A percentile compares a stretch with the other conserved stretches of the same genome.
Conservation (phyloP, 2,113 vertebrate genomes). For the Polypterus bichir region DNA sequence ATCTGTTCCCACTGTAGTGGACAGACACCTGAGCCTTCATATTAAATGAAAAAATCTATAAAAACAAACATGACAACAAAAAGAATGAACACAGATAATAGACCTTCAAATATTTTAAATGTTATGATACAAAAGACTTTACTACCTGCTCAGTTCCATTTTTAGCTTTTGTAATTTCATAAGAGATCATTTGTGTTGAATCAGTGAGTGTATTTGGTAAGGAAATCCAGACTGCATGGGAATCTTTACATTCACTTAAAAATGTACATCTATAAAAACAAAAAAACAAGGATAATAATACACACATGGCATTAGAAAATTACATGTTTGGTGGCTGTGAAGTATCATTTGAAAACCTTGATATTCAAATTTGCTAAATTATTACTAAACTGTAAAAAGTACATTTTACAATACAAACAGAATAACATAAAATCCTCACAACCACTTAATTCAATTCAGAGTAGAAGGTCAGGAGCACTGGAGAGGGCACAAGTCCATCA, state of each 20-base stretch:
- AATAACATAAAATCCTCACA: no score
- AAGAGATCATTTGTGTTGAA: conserved; percentile 26
- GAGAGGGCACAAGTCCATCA: no score
- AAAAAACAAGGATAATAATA: background rate
- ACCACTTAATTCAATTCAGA: no score
- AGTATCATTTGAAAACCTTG: no score
- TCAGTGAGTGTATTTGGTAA: conserved; percentile 21
- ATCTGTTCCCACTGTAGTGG: background rate
- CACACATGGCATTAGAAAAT: background rate
- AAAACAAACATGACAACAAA: conserved; percentile 2
- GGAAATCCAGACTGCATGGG: conserved; percentile 31
- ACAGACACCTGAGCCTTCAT: conserved; percentile 22
- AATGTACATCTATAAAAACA: conserved; percentile 33
- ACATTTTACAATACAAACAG: no score
- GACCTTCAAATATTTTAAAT: no score
- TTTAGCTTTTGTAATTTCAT: conserved; percentile 13
- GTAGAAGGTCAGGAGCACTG: no score
- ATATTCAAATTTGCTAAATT: no score
- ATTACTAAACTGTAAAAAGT: no score
- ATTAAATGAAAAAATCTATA: conserved; percentile 25
- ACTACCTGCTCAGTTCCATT: conserved; percentile 23
- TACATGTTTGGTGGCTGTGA: no score
- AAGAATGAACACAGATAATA: background rate
- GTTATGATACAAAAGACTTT: no score
- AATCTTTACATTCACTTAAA: conserved; percentile 30